A percentile compares a stretch with the other conserved stretches of the same genome.
phyloP scores from a whole-genome alignment of 1,140 invertebrate species.

The Rhagoletis zephyria region DNA sequence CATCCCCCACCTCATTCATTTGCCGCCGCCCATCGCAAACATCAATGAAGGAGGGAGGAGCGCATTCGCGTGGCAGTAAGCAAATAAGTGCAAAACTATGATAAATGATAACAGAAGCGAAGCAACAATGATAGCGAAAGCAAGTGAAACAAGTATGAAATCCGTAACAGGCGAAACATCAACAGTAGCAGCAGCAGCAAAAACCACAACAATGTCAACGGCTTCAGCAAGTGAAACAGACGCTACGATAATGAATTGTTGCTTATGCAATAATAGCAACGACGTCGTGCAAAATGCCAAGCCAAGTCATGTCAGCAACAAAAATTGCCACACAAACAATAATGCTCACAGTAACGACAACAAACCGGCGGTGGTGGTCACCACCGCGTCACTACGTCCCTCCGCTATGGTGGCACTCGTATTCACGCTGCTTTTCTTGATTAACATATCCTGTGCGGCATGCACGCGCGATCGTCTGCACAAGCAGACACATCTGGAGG shows the following conservation, averaged over 20 bases:
- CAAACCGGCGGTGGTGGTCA: background rate
- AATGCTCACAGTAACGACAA: slow-evolving; percentile 22
- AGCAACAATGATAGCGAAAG: background rate
- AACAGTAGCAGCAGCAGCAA: slow-evolving; percentile 38
- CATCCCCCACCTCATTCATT: too few relatives aligned
- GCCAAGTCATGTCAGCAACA: slow-evolving; percentile 33
- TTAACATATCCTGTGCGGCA: slow-evolving; percentile 66
- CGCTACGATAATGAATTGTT: slow-evolving; percentile 19
- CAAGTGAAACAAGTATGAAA: background rate
- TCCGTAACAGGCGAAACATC: background rate
- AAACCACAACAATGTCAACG: slow-evolving; percentile 33
- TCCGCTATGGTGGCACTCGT: background rate
- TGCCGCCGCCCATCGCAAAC: background rate
- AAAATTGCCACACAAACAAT: slow-evolving; percentile 26
- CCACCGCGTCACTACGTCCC: background rate
- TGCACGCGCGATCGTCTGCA: slow-evolving; percentile 74
- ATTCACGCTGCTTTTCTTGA: slow-evolving; percentile 61
- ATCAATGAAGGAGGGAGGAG: background rate
- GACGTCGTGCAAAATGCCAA: background rate
- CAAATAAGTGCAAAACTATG: background rate
- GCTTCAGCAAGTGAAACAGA: slow-evolving; percentile 50
- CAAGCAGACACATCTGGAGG: slow-evolving; percentile 79
- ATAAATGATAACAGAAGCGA: background rate
- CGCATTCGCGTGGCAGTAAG: background rate
- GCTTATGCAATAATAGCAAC: slow-evolving; percentile 40